Percentiles rank a stretch among this genome's conserved stretches.
These are phyloP conservation scores for Spisula subtruncata DNA, from an alignment of 2,888 invertebrate genomes.

Conservation along the genomic window DNA sequence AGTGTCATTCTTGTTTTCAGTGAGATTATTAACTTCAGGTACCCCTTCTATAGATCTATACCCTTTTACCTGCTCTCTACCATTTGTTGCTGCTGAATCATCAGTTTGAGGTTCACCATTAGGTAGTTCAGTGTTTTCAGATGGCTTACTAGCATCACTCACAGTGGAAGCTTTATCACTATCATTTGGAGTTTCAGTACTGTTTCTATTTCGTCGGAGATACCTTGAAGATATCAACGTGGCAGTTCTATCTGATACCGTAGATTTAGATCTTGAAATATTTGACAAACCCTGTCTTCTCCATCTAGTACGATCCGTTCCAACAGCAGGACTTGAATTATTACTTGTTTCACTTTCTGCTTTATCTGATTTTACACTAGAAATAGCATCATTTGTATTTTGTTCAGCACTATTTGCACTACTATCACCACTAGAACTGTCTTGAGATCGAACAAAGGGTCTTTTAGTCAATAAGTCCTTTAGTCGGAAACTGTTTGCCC, in stretches of 20 bases:
- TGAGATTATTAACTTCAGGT: constrained; percentile 9
- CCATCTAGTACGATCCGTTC: constrained; percentile 61
- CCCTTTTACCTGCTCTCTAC: constrained; percentile 7
- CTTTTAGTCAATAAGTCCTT: constrained; percentile 68
- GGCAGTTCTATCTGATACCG: constrained; percentile 58
- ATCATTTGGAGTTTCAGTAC: constrained; percentile 22
- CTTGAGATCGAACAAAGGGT: constrained; percentile 54
- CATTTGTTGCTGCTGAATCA: too few relatives aligned
- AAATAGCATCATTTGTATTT: not conserved
- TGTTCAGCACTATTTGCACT: constrained; percentile 28
- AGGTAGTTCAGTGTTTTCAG: not conserved
- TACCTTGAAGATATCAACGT: constrained; percentile 64
- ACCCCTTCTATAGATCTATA: constrained; percentile 10
- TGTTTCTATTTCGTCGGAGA: constrained; percentile 52
- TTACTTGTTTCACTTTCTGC: constrained; percentile 26
- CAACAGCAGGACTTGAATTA: constrained; percentile 20
- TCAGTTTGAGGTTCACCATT: constrained; percentile 12
- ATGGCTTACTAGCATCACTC: not conserved
- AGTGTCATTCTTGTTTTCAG: constrained; percentile 20
- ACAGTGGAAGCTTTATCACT: constrained; percentile 1
- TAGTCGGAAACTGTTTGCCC: constrained; percentile 69
- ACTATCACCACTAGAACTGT: constrained; percentile 16
- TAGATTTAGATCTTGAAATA: constrained; percentile 48
- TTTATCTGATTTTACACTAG: constrained; percentile 1
- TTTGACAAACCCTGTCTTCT: constrained; percentile 54